Evolutionary conservation across 2,797 vertebrate genomes (phyloP).

Genomic region (Poecilia wingei): DNA sequence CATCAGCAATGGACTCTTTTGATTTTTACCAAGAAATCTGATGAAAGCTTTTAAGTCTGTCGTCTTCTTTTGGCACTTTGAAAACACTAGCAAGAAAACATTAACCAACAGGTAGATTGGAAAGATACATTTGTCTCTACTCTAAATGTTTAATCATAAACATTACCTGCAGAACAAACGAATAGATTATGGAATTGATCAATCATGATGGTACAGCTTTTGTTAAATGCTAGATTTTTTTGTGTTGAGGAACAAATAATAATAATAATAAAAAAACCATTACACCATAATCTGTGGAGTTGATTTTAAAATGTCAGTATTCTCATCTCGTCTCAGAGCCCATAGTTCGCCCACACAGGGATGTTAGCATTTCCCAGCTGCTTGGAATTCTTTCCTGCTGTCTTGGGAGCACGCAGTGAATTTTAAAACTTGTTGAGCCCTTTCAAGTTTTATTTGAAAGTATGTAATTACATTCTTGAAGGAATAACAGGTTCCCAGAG

Average conservation of each 20-base stretch:
- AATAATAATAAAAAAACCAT: background rate
- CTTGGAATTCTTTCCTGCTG: conserved; percentile 96
- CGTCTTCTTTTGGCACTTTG: background rate
- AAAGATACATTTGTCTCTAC: background rate
- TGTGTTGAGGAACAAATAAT: background rate
- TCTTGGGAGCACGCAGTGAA: conserved; percentile 91
- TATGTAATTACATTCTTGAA: conserved; percentile 99
- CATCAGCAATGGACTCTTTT: too few relatives aligned
- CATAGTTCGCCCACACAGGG: conserved; percentile 83
- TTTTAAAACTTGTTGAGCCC: conserved; percentile 98
- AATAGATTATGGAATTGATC: background rate
- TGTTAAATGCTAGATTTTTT: background rate
- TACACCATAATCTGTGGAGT: background rate
- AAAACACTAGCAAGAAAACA: background rate
- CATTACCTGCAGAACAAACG: background rate
- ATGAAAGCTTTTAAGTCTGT: background rate
- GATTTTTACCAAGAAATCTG: background rate
- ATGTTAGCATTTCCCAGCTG: conserved; percentile 98
- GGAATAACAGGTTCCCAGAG: conserved; percentile 91
- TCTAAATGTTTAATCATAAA: background rate
- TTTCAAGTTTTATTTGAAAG: conserved; percentile 99
- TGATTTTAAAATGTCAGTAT: conserved; percentile 14
- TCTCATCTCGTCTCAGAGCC: conserved; percentile 70
- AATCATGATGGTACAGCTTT: background rate
- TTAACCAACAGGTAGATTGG: background rate